phyloP scores from a whole-genome alignment of 2,888 invertebrate species.

The Erebia palarica region DNA sequence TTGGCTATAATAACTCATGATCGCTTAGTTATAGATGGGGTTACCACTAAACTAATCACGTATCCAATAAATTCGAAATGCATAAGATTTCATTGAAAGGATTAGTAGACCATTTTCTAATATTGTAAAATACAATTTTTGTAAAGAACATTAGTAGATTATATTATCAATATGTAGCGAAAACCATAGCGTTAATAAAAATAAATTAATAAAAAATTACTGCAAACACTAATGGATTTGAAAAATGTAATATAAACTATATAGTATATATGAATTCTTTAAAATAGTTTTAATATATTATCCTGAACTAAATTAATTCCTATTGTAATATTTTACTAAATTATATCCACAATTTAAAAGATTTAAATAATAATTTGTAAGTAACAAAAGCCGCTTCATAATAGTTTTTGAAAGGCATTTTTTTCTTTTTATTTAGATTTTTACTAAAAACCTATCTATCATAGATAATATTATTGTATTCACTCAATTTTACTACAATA shows the following conservation, averaged over 20 bases:
- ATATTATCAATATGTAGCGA: slow-evolving; percentile 48
- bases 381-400: no score
- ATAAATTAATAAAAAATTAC: slow-evolving; percentile 52
- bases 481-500: no score
- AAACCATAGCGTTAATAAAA: slow-evolving; percentile 40
- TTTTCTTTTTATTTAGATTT: no score
- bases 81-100: background rate
- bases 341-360: background rate
- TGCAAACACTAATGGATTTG: slow-evolving; percentile 81
- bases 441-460: no score
- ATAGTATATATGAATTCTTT: background rate
- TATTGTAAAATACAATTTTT: slow-evolving; percentile 56
- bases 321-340: slow-evolving; percentile 29
- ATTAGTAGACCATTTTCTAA: background rate
- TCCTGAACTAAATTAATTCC: slow-evolving; percentile 25
- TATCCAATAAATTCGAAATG: background rate
- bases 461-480: no score
- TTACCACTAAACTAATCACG: background rate
- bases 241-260: slow-evolving; percentile 45
- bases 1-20: background rate
- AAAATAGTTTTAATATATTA: slow-evolving; percentile 14
- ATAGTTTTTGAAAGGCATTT: no score
- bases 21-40: background rate
- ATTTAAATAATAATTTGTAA: background rate
- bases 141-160: slow-evolving; percentile 45